These are phyloP conservation scores for Tachystola acroxantha DNA, from an alignment of 2,888 invertebrate genomes.

Conservation along the genomic window DNA sequence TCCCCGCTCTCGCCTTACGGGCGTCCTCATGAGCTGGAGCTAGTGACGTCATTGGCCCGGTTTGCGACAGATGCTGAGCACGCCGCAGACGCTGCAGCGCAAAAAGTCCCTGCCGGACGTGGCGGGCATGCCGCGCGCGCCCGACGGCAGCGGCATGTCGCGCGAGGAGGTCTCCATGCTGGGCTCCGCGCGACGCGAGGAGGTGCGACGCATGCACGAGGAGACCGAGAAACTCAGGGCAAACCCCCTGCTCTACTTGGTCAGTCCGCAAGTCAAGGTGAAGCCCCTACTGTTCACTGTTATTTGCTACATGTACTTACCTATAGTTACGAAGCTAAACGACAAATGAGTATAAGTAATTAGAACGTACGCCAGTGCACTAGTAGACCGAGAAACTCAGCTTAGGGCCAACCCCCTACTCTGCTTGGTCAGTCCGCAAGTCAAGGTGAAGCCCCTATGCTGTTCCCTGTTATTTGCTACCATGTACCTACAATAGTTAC, in stretches of 20 bases:
- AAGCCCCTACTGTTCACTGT: slow-evolving; percentile 18
- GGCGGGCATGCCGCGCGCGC: slow-evolving; percentile 88
- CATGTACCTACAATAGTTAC: no score
- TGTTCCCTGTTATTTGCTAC: neutral
- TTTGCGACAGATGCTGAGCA: slow-evolving; percentile 84
- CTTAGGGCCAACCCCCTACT: slow-evolving; percentile 97
- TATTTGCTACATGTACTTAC: neutral
- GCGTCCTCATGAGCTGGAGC: no score
- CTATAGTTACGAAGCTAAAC: no score
- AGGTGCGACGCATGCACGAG: slow-evolving; percentile 93
- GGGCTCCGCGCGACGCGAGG: slow-evolving; percentile 96
- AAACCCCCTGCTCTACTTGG: slow-evolving; percentile 96
- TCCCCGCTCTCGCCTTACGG: no score
- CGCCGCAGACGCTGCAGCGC: slow-evolving; percentile 88
- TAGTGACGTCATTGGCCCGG: no score
- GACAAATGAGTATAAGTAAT: no score
- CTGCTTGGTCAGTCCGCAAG: slow-evolving; percentile 97
- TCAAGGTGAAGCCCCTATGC: slow-evolving; percentile 87
- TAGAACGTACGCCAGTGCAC: no score
- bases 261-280: slow-evolving; percentile 98
- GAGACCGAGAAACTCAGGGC: slow-evolving; percentile 94
- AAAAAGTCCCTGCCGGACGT: slow-evolving; percentile 99
- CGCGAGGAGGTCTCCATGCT: slow-evolving; percentile 96
- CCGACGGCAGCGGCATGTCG: slow-evolving; percentile 87
- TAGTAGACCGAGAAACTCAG: slow-evolving; percentile 94